Base-by-base conservation (phyloP, 2,797 vertebrate species). In the Molossus alvarezi region DNA sequence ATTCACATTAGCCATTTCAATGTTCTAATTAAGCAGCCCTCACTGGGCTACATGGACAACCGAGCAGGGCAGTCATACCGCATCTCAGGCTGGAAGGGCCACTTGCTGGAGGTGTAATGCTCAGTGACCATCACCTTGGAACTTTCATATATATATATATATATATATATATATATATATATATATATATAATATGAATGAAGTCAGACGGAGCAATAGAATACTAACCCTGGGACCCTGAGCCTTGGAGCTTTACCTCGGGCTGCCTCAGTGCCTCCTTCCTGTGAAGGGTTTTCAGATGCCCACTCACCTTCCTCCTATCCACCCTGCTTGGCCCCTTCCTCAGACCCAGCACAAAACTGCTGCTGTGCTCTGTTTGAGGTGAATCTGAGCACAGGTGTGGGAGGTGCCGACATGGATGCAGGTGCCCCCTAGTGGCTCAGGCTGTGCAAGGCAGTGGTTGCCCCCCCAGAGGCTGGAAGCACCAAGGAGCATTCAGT, bases 271-370 rank as follows among this genome's bases (percentile, higher is more conserved):
- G 12, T 33, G 25, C 12, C 14, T 27, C 17, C 11, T 62, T 10
- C 37, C 57, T 25, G 37, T 0, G 11, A 72, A 65, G 55, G 23
- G 23, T 72, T 58, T 81, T 73, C 25, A n/a, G 18, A 45, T 8
- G 13, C 11, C 2, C 1, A 0, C 7, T 20, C 12, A 6, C 18
- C 6, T 3, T 21, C 9, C 3, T 9, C 25, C 7, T 6, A 8
- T 9, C 9, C 0, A 3, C 11, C 37, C 23, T 0, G 13, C 21
- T 62, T 37, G 64, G 17, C 33, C 25, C 33, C 51, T 45, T 65
- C 37, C n/a, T 8, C 41, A 6, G 41, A 67, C 27, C 4, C 10
- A 65, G n/a, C 1, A 7, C 86, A 80, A 20, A 73, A 10, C 25
- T 29, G 27, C 33, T 7, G 21, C 15, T 14, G 2, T 25, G 48